phyloP scores from a whole-genome alignment of 2,888 invertebrate genomes.

The Endotricha flammealis region DNA sequence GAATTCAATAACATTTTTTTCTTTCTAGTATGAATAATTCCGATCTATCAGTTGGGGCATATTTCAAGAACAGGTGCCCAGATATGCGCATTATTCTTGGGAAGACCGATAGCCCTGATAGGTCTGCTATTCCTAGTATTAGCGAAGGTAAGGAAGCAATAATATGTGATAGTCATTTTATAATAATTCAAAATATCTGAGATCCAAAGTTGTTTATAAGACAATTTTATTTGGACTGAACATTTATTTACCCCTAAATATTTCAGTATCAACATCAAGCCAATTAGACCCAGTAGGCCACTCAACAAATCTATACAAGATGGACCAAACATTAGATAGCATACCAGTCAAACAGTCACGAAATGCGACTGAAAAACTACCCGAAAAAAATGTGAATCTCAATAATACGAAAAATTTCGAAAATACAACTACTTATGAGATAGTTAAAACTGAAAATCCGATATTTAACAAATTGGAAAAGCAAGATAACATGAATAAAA shows the following conservation, averaged over 20 bases:
- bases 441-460: slow-evolving; percentile 15
- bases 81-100: slow-evolving; percentile 50
- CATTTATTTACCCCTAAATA: no score
- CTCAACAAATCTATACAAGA: slow-evolving; percentile 32
- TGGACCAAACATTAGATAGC: slow-evolving; percentile 53
- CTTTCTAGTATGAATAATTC: slow-evolving; percentile 45
- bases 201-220: not conserved
- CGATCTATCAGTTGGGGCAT: slow-evolving; percentile 56
- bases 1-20: slow-evolving; percentile 8
- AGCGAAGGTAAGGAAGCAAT: slow-evolving; percentile 43
- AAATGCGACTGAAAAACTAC: slow-evolving; percentile 24
- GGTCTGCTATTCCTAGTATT: slow-evolving; percentile 48
- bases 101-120: slow-evolving; percentile 53
- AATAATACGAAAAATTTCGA: slow-evolving; percentile 20
- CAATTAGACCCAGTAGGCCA: slow-evolving; percentile 23
- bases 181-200: no score
- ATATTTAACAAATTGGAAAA: slow-evolving; percentile 11
- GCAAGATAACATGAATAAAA: slow-evolving; percentile 13
- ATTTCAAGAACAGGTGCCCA: slow-evolving; percentile 59
- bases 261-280: slow-evolving; percentile 34
- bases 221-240: slow-evolving; percentile 1
- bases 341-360: slow-evolving; percentile 61
- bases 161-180: no score
- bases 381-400: slow-evolving; percentile 23
- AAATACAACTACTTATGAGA: slow-evolving; percentile 19